phyloP scores from a whole-genome alignment of 92 coral and sea anemone species.

The Bergia sp. region DNA sequence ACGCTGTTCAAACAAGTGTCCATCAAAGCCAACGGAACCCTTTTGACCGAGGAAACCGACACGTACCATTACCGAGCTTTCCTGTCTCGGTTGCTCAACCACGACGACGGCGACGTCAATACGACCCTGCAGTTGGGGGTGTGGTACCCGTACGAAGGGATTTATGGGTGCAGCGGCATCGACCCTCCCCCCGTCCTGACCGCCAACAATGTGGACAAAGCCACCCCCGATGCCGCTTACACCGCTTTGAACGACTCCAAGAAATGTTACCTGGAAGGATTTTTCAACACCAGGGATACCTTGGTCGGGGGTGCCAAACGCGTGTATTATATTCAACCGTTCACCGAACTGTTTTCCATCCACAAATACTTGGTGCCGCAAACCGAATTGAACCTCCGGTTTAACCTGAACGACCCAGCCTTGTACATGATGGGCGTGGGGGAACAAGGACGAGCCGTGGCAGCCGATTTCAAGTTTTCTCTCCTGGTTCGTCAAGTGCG shows the following conservation, averaged over 20 bases:
- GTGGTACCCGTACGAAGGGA: conserved; percentile 13
- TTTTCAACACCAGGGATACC: no score
- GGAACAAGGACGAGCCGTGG: conserved; percentile 12
- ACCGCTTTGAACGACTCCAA: no score
- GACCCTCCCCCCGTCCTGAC: neutral
- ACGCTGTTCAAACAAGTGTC: conserved; percentile 14
- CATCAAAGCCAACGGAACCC: conserved; percentile 7
- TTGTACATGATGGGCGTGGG: neutral
- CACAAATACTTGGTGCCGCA: no score
- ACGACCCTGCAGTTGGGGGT: neutral
- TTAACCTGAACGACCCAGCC: neutral
- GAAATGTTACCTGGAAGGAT: no score
- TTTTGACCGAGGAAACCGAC: no score
- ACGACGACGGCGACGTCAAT: neutral
- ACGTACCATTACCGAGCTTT: neutral
- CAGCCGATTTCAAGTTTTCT: conserved; percentile 11
- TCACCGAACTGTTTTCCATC: no score
- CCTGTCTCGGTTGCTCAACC: conserved; percentile 17
- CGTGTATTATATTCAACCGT: no score
- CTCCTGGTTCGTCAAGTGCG: conserved; percentile 6
- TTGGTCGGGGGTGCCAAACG: no score
- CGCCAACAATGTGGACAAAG: neutral
- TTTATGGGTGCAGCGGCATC: neutral
- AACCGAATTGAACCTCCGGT: no score
- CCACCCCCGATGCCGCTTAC: no score